phyloP scores from a whole-genome alignment of 2,888 invertebrate species.

The Salpingus planirostris region DNA sequence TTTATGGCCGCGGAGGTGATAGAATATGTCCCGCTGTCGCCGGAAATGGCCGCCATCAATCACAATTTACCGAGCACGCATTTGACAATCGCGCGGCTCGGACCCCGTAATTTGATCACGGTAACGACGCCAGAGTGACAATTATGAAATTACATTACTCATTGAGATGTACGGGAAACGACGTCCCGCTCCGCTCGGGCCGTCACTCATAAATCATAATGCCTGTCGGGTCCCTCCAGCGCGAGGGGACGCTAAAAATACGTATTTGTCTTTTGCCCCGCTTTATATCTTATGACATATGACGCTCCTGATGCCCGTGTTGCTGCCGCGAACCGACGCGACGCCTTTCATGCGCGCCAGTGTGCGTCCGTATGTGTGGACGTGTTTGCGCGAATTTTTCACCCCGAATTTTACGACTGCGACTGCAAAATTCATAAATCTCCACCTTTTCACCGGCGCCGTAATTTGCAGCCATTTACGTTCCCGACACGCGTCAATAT shows the following conservation, averaged over 20 bases:
- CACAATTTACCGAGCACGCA: conserved; percentile 31
- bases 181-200: conserved; percentile 27
- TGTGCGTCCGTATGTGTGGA: conserved; percentile 3
- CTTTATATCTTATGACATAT: conserved; percentile 35
- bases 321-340: too few relatives aligned
- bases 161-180: conserved; percentile 38
- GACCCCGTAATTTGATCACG: conserved; percentile 34
- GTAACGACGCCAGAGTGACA: conserved; percentile 38
- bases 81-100: conserved; percentile 10
- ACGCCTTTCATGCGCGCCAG: conserved; percentile 4
- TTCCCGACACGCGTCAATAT: conserved; percentile 9
- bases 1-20: conserved; percentile 37
- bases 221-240: conserved; percentile 33
- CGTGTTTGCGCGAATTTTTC: conserved; percentile 6
- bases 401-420: conserved; percentile 11
- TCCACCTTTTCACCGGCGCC: conserved; percentile 10
- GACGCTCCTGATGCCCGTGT: too few relatives aligned
- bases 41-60: conserved; percentile 40
- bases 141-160: conserved; percentile 42
- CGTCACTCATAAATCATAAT: conserved; percentile 38
- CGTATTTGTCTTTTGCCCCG: conserved; percentile 34
- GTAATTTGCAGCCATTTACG: conserved; percentile 11
- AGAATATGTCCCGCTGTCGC: conserved; percentile 37
- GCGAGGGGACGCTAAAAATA: conserved; percentile 31
- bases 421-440: conserved; percentile 15